phyloP scores from a whole-genome alignment of 2,888 invertebrate genomes.

The Watsonalla cultraria region DNA sequence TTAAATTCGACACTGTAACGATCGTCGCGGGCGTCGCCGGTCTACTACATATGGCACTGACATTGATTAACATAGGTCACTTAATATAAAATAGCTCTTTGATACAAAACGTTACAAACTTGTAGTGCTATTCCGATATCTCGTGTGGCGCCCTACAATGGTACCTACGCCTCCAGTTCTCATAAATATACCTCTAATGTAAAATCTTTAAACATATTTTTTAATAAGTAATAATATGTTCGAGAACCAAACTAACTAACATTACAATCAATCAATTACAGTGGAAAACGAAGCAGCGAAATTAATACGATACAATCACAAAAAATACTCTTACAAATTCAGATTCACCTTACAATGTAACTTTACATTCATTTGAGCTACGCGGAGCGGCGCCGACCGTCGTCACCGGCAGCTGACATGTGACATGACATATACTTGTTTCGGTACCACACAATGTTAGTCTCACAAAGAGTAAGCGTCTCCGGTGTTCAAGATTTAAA shows the following conservation, averaged over 20 bases:
- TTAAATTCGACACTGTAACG: constrained; percentile 55
- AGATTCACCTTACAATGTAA: constrained; percentile 61
- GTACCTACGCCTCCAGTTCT: background rate
- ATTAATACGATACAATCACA: constrained; percentile 54
- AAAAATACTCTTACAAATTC: constrained; percentile 62
- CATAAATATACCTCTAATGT: constrained; percentile 1
- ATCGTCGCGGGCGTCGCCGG: constrained; percentile 20
- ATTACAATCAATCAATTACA: constrained; percentile 44
- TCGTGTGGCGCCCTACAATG: background rate
- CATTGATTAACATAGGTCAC: constrained; percentile 19
- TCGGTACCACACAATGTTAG: too few relatives aligned
- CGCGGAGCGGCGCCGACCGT: constrained; percentile 16
- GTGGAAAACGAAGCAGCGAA: constrained; percentile 51
- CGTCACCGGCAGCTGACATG: background rate
- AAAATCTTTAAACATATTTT: constrained; percentile 6
- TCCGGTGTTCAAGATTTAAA: too few relatives aligned
- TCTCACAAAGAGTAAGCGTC: too few relatives aligned
- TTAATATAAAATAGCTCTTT: background rate
- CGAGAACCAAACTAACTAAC: constrained; percentile 5
- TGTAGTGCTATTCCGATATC: background rate
- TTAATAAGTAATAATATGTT: constrained; percentile 12
- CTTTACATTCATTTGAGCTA: constrained; percentile 63
- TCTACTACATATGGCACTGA: constrained; percentile 39
- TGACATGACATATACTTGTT: background rate
- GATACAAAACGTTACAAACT: background rate